Conservation (phyloP, 2,888 invertebrate species). For the Fabriciana adippe region DNA sequence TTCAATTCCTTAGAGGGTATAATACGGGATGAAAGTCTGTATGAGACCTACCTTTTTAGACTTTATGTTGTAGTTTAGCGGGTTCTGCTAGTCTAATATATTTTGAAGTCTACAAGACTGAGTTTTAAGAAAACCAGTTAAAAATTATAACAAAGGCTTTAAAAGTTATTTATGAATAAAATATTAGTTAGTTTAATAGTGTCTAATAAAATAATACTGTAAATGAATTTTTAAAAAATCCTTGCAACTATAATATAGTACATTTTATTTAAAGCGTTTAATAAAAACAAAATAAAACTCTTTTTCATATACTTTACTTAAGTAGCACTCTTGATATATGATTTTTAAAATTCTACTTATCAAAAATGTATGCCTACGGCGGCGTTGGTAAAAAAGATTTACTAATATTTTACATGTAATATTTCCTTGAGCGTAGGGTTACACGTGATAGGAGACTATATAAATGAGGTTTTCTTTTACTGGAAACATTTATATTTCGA, state of each 20-base stretch:
- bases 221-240: too few relatives aligned
- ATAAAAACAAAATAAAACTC: neutral
- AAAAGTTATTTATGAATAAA: too few relatives aligned
- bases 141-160: too few relatives aligned
- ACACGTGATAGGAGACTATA: constrained; percentile 24
- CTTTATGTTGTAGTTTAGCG: too few relatives aligned
- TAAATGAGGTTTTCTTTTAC: constrained; percentile 12
- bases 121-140: too few relatives aligned
- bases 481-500: constrained; percentile 32
- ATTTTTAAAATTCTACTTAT: constrained; percentile 20
- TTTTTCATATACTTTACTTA: constrained; percentile 1
- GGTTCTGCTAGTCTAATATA: too few relatives aligned
- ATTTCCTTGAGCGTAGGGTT: constrained; percentile 21
- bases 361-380: constrained; percentile 24
- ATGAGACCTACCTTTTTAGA: too few relatives aligned
- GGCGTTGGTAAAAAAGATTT: constrained; percentile 17
- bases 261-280: neutral
- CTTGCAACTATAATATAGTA: neutral
- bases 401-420: constrained; percentile 21
- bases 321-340: constrained; percentile 6
- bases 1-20: too few relatives aligned
- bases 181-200: too few relatives aligned
- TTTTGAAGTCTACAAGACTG: too few relatives aligned
- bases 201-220: too few relatives aligned
- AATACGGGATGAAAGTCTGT: too few relatives aligned